Evolutionary conservation across 2,113 vertebrate species (phyloP), one percentile per base, ranked within the genome.

Genomic region (Myotis yumanensis): DNA sequence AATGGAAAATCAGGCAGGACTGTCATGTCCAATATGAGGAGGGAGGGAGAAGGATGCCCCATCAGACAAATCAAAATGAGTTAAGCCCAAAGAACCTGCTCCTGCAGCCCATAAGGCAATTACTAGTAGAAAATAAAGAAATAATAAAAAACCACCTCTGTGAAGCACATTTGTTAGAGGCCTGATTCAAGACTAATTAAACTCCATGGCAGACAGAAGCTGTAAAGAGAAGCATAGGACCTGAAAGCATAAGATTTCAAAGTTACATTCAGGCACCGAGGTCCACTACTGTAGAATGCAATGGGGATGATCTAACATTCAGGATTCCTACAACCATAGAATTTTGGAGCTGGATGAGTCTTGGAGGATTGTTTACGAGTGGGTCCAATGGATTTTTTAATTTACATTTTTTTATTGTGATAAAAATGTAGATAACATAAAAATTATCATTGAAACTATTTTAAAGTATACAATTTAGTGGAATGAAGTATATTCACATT

Each of bases 51-150:
- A 25, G 46, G 43, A 25, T 76, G 3, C 2, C 30, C 23, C 35
- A 84, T 40, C 10, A 92, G 73, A 86, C 40, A 96, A 95, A 97
- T 96, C 84, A 95, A 91, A 92, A 43, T 22, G 40, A 72, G 28
- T 51, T 90, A 92, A 85, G 69, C 82, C n/a, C 10, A 90, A 83
- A 80, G 51, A 88, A 93, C 12, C 32, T 20, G 10, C 15, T 79
- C 87, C 18, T 86, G 28, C 88, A 86, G 66, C 62, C 51, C 37
- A 22, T 89, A 77, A 96, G 12, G 88, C 69, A 82, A 68, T 90
- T 87, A 86, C 66, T 81, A 54, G 84, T 68, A 73, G 81, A 37
- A 95, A 92, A 43, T 22, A 71, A 64, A 95, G 73, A 95, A 92
- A 77, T 77, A 64, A 86, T 90, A 72, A 91, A 25, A 90, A 93